A percentile compares a stretch with the other conserved stretches of the same genome.
Evolutionary conservation across 2,113 vertebrate species (phyloP).

Genomic region (Seriola rivoliana): DNA sequence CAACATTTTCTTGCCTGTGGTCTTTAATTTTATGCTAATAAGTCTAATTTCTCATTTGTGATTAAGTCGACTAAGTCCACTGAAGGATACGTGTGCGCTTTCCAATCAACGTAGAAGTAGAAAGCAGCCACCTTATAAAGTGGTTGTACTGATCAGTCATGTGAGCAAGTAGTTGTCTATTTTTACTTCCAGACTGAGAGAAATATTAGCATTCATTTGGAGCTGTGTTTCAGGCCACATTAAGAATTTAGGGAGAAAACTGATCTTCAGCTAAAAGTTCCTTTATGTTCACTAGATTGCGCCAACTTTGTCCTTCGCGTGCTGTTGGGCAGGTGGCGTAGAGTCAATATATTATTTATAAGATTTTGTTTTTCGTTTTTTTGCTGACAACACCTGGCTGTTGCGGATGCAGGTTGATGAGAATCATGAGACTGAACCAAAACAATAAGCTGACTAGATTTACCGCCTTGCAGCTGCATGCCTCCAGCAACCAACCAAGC

Average conservation of each 20-base stretch:
- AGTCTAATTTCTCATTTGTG: neutral
- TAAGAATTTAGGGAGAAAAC: neutral
- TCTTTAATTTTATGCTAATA: neutral
- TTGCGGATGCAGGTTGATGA: neutral
- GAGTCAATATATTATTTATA: too few species aligned
- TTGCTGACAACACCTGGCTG: neutral
- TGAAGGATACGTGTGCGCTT: neutral
- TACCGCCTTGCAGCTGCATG: too few species aligned
- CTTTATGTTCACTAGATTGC: neutral
- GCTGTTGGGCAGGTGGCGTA: neutral
- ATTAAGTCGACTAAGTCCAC: neutral
- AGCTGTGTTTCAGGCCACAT: neutral
- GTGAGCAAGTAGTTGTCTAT: neutral
- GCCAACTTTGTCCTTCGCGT: neutral
- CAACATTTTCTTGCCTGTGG: neutral
- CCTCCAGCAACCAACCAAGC: too few species aligned
- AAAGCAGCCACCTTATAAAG: neutral
- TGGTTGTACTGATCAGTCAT: neutral
- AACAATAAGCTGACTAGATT: neutral
- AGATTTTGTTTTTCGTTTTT: neutral
- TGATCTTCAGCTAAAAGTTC: neutral
- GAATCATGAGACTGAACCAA: neutral
- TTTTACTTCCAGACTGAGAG: neutral
- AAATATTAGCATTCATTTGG: neutral
- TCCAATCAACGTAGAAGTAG: neutral